phyloP scores from a whole-genome alignment of 2,888 invertebrate genomes.

The Apodemia mormo region DNA sequence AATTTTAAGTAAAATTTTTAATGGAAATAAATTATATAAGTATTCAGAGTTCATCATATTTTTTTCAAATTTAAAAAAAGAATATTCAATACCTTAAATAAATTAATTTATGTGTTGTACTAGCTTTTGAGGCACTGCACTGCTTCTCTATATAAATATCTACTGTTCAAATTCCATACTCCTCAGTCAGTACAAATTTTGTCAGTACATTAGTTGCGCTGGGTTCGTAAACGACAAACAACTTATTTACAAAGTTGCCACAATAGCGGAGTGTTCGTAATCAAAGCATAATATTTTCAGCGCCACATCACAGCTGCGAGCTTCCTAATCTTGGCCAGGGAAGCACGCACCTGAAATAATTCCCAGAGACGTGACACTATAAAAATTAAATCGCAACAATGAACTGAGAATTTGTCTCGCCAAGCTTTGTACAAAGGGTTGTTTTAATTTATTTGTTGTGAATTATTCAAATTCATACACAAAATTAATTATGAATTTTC shows the following conservation, averaged over 20 bases:
- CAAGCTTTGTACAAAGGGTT: neutral
- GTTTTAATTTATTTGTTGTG: neutral
- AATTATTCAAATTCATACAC: neutral
- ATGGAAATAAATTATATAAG: no score
- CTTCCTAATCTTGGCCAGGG: neutral
- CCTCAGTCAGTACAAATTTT: no score
- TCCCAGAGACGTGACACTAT: neutral
- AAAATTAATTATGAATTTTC: neutral
- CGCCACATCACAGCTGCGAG: neutral
- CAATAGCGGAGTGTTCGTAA: neutral
- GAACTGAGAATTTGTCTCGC: neutral
- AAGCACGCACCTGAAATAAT: neutral
- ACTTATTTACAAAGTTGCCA: neutral
- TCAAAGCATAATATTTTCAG: neutral
- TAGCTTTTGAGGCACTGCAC: no score
- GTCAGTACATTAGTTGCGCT: no score
- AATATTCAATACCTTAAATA: no score
- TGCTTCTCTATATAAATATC: no score
- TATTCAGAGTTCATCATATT: no score
- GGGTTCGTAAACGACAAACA: neutral
- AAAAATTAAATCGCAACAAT: slow-evolving; percentile 14
- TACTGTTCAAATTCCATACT: no score
- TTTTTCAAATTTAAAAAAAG: no score
- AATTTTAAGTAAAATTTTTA: no score
- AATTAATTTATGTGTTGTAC: no score